phyloP scores from a whole-genome alignment of 2,888 invertebrate species.

The Ophion slaviceki region DNA sequence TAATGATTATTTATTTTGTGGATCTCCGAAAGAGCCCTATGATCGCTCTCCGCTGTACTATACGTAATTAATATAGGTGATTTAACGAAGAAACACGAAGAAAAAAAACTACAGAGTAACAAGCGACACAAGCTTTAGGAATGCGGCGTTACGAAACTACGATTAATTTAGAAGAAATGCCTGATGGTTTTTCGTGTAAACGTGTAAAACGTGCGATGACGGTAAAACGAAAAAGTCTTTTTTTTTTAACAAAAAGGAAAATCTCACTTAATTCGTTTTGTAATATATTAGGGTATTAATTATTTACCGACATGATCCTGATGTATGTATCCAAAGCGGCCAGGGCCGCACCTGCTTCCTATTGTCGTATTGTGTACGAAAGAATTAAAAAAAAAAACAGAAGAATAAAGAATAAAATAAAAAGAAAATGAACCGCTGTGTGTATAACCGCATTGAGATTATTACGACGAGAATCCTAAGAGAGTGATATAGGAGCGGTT shows the following conservation, averaged over 20 bases:
- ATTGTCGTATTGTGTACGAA: slow-evolving; percentile 67
- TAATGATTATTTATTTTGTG: slow-evolving; percentile 83
- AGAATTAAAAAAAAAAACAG: slow-evolving; percentile 61
- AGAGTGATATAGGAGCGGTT: slow-evolving; percentile 75
- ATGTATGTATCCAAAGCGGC: slow-evolving; percentile 78
- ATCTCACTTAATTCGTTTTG: slow-evolving; percentile 75
- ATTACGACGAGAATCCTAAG: slow-evolving; percentile 65
- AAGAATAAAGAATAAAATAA: slow-evolving; percentile 43
- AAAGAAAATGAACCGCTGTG: slow-evolving; percentile 55
- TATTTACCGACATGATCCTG: slow-evolving; percentile 75
- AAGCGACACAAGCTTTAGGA: slow-evolving; percentile 58
- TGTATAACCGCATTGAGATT: slow-evolving; percentile 63
- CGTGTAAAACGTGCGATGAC: slow-evolving; percentile 75
- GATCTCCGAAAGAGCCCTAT: slow-evolving; percentile 79
- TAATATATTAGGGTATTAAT: slow-evolving; percentile 81
- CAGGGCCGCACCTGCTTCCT: slow-evolving; percentile 80
- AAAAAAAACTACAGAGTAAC: slow-evolving; percentile 29
- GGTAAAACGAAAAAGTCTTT: slow-evolving; percentile 21
- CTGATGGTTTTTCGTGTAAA: slow-evolving; percentile 79
- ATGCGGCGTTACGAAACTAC: slow-evolving; percentile 62
- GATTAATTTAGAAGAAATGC: slow-evolving; percentile 68
- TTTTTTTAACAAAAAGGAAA: slow-evolving; percentile 49
- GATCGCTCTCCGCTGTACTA: slow-evolving; percentile 81
- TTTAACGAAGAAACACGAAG: slow-evolving; percentile 30
- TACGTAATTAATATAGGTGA: slow-evolving; percentile 74